A percentile compares a stretch with the other conserved stretches of the same genome.
Evolutionary conservation across 2,888 invertebrate species (phyloP).

Genomic region (Slavum lentiscoides): DNA sequence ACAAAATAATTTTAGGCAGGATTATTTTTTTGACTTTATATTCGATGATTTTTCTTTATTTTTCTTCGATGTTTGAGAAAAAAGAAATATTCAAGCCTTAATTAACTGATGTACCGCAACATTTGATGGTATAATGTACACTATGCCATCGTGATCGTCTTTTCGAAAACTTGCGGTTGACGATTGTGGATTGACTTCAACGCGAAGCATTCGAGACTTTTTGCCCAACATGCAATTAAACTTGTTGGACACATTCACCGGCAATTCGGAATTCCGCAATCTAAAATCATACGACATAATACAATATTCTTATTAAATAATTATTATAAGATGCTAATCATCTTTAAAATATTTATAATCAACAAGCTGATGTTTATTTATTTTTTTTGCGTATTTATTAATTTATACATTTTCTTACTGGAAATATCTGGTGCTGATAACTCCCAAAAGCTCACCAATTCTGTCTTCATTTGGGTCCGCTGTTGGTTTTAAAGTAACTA

Average conservation of each 20-base stretch:
- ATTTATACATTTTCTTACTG: conserved; percentile 66
- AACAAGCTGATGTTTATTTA: neutral
- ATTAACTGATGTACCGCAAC: conserved; percentile 53
- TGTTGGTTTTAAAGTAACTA: conserved; percentile 70
- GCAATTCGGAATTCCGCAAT: conserved; percentile 67
- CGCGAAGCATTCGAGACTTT: conserved; percentile 68
- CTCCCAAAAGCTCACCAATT: conserved; percentile 85
- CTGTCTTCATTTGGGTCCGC: conserved; percentile 68
- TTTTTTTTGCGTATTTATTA: no score
- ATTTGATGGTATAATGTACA: conserved; percentile 64
- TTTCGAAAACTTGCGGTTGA: conserved; percentile 63
- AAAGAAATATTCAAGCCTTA: conserved; percentile 9
- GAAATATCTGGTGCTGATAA: conserved; percentile 74
- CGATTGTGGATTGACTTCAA: conserved; percentile 66
- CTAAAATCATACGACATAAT: conserved; percentile 54
- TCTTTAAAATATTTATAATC: neutral
- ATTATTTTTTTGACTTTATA: conserved; percentile 12
- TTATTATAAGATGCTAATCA: neutral
- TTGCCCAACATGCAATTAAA: conserved; percentile 84
- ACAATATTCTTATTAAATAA: neutral
- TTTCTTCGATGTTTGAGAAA: neutral
- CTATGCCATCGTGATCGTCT: conserved; percentile 61
- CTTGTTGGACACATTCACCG: conserved; percentile 72
- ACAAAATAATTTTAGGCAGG: no score
- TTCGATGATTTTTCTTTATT: neutral